phyloP scores from a whole-genome alignment of 1,140 invertebrate genomes.

The Brachionus paranguensis region DNA sequence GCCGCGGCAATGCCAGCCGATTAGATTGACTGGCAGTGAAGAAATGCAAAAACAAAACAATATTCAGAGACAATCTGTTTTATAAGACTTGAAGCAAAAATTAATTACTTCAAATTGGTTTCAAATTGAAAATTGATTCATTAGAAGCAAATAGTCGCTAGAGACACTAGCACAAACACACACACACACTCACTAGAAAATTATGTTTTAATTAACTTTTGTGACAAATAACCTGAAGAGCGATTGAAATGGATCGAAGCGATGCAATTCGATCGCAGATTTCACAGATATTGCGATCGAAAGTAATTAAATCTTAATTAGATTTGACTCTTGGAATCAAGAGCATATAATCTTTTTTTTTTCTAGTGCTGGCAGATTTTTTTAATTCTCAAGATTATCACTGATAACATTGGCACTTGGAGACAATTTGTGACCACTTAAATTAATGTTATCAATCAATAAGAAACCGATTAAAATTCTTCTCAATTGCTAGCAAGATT shows the following conservation, averaged over 20 bases:
- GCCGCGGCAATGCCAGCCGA: background rate
- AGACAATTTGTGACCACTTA: background rate
- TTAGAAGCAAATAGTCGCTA: background rate
- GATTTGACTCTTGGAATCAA: slow-evolving; percentile 29
- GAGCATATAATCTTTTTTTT: background rate
- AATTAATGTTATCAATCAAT: background rate
- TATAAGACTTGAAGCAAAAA: background rate
- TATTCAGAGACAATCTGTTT: slow-evolving; percentile 7
- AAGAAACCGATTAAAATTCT: background rate
- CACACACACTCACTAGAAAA: background rate
- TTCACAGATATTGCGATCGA: background rate
- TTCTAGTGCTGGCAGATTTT: background rate
- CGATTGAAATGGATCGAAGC: background rate
- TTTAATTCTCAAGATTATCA: background rate
- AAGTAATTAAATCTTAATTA: slow-evolving; percentile 26
- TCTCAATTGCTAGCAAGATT: too few relatives aligned
- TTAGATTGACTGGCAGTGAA: background rate
- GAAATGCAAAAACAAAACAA: background rate
- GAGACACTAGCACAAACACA: background rate
- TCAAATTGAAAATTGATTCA: slow-evolving; percentile 26
- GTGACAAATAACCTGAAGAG: slow-evolving; percentile 14
- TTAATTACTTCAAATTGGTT: slow-evolving; percentile 17
- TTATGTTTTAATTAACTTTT: slow-evolving; percentile 35
- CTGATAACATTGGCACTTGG: background rate
- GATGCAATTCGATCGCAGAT: background rate